phyloP scores from a whole-genome alignment of 2,113 vertebrate species.

The Rattus norvegicus region GRCr8 NC_086019.1:213954501-213955000 shows the following conservation, averaged over 20 bases:
- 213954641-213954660: slow-evolving; percentile 76
- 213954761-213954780: slow-evolving; percentile 78
- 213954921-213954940: slow-evolving; percentile 82
- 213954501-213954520: slow-evolving; percentile 66
- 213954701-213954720: slow-evolving; percentile 86
- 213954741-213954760: slow-evolving; percentile 86
- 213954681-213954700: slow-evolving; percentile 83
- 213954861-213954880: slow-evolving; percentile 80
- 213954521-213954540: slow-evolving; percentile 67
- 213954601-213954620: slow-evolving; percentile 62
- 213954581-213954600: slow-evolving; percentile 68
- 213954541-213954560: slow-evolving; percentile 54
- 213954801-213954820: slow-evolving; percentile 76
- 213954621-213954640: slow-evolving; percentile 56
- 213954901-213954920: slow-evolving; percentile 84
- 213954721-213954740: slow-evolving; percentile 87
- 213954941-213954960: slow-evolving; percentile 80
- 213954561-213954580: slow-evolving; percentile 15
- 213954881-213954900: slow-evolving; percentile 78
- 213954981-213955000: slow-evolving; percentile 72
- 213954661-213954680: slow-evolving; percentile 73
- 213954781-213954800: slow-evolving; percentile 78
- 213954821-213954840: slow-evolving; percentile 79
- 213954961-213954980: slow-evolving; percentile 77
- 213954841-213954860: slow-evolving; percentile 74